Percentiles rank a stretch among this genome's conserved stretches.
phyloP scores from a whole-genome alignment of 2,888 invertebrate genomes.

The Diarsia brunnea region DNA sequence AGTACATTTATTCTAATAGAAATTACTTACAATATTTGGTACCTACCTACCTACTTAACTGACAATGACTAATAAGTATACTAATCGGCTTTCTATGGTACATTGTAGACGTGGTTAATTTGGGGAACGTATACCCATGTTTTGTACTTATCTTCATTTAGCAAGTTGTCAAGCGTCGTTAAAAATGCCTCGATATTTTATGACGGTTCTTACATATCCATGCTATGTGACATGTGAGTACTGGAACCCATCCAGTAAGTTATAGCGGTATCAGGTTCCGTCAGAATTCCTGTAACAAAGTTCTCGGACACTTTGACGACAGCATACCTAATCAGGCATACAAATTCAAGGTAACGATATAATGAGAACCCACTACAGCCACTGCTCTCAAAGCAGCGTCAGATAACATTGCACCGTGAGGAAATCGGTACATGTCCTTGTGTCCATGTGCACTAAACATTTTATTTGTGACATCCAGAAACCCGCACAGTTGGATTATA shows the following conservation, averaged over 20 bases:
- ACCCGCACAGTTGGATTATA: too few relatives aligned
- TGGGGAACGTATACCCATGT: neutral
- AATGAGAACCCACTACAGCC: neutral
- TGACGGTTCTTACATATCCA: neutral
- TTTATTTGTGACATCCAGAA: too few relatives aligned
- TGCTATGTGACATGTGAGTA: neutral
- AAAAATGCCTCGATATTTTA: neutral
- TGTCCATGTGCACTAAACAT: too few relatives aligned
- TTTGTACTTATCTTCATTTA: too few relatives aligned
- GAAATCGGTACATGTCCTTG: neutral
- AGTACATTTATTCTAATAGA: conserved; percentile 10
- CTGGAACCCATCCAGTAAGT: neutral
- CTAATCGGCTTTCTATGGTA: neutral
- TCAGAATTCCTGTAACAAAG: neutral
- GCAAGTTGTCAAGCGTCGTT: neutral
- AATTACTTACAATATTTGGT: conserved; percentile 16
- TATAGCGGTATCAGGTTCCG: conserved; percentile 11
- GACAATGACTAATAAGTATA: neutral
- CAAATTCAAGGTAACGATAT: neutral
- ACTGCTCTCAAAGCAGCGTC: neutral
- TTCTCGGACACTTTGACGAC: neutral
- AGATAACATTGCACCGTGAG: neutral
- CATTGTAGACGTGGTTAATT: neutral
- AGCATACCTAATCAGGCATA: neutral
- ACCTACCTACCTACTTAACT: neutral